A percentile compares a stretch with the other conserved stretches of the same genome.
These are phyloP conservation scores for Lochmaea capreae DNA, from an alignment of 2,888 invertebrate genomes.

Conservation along the genomic window DNA sequence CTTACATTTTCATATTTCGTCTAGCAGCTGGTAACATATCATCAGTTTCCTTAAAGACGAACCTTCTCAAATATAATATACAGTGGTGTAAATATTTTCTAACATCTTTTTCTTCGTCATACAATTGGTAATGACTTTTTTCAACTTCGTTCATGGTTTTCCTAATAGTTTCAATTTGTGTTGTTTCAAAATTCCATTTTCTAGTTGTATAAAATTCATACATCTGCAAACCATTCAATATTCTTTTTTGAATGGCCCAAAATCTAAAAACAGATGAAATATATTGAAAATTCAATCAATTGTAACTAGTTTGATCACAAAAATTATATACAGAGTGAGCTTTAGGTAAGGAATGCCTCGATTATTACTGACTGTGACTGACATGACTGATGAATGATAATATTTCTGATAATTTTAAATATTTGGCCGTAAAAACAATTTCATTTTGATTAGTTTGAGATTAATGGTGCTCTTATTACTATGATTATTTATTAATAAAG, in stretches of 20 bases:
- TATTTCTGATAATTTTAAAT: no score
- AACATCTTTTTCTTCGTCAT: conserved; percentile 79
- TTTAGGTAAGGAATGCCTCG: no score
- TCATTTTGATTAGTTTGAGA: no score
- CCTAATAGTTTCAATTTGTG: conserved; percentile 58
- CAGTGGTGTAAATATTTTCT: conserved; percentile 84
- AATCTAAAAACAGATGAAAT: conserved; percentile 28
- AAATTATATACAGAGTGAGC: neutral
- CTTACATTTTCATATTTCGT: conserved; percentile 83
- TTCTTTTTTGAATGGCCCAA: conserved; percentile 64
- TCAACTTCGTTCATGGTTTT: conserved; percentile 76
- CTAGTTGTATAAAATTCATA: conserved; percentile 93
- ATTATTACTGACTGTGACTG: no score
- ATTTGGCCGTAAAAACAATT: no score
- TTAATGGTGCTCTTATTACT: no score
- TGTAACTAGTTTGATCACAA: neutral
- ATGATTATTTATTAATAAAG: no score
- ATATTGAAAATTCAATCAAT: neutral
- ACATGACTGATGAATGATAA: no score
- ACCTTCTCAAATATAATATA: conserved; percentile 80
- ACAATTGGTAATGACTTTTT: conserved; percentile 71
- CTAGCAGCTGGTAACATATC: conserved; percentile 83
- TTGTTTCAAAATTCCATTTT: conserved; percentile 87
- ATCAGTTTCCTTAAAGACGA: conserved; percentile 84
- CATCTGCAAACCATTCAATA: conserved; percentile 86